Percentiles rank a stretch among this genome's conserved stretches.
These are phyloP conservation scores for Hylaea fasciaria DNA, from an alignment of 2,888 invertebrate species.

Conservation along the genomic window DNA sequence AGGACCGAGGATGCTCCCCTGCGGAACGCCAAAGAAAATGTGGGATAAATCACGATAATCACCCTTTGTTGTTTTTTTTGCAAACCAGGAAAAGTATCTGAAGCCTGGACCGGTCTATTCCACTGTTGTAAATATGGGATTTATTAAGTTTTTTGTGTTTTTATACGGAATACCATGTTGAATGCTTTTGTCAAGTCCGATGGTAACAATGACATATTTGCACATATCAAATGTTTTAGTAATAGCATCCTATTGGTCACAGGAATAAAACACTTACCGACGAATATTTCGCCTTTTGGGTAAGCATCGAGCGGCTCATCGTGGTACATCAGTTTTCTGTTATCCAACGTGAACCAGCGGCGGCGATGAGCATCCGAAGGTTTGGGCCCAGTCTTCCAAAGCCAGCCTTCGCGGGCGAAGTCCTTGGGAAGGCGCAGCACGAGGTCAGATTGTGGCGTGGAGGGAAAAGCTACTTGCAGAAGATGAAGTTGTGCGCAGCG, in stretches of 20 bases:
- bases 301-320: conserved; percentile 94
- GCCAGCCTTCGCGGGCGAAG: conserved; percentile 94
- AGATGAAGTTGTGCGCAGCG: conserved; percentile 93
- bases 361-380: conserved; percentile 92
- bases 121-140: not conserved
- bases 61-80: not conserved
- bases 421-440: conserved; percentile 90
- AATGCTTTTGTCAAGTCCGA: not conserved
- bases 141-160: not conserved
- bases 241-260: not conserved
- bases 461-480: conserved; percentile 93
- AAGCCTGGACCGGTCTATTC: no score
- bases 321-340: conserved; percentile 96
- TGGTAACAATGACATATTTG: no score
- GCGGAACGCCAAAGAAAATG: not conserved
- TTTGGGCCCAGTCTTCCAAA: conserved; percentile 95
- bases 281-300: conserved; percentile 95
- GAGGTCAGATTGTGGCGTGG: conserved; percentile 89
- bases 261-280: conserved; percentile 83
- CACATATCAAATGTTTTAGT: not conserved
- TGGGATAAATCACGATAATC: not conserved
- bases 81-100: no score
- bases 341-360: conserved; percentile 95
- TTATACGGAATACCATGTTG: not conserved
- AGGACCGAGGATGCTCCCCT: not conserved